Conservation (phyloP, 2,888 invertebrate genomes). For the Diaphora mendica region DNA sequence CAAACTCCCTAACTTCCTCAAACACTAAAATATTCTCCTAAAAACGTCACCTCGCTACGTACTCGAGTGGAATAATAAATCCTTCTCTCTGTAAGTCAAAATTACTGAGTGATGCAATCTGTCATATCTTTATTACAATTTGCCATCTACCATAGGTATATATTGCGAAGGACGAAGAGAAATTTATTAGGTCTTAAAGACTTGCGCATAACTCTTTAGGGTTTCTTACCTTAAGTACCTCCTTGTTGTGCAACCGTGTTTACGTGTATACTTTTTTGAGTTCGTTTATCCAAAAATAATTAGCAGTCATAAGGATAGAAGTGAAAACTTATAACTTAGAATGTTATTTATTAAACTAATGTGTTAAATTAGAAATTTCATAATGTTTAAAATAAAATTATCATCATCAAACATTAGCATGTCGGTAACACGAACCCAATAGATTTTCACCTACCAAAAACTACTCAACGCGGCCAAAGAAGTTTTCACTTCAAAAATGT, state of each 20-base stretch:
- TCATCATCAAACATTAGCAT: too few species aligned
- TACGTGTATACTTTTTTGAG: background rate
- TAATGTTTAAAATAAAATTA: too few species aligned
- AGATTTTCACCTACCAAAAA: too few species aligned
- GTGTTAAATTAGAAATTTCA: too few species aligned
- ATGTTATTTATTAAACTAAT: too few species aligned
- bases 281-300: background rate
- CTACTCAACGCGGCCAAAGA: too few species aligned
- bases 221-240: background rate
- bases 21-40: constrained; percentile 85
- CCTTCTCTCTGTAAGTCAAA: constrained; percentile 55
- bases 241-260: background rate
- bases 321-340: too few species aligned
- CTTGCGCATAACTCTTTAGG: background rate
- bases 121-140: constrained; percentile 39
- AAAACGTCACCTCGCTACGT: constrained; percentile 80
- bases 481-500: too few species aligned
- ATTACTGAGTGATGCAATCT: constrained; percentile 53
- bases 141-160: constrained; percentile 3
- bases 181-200: constrained; percentile 1
- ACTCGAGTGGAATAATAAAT: constrained; percentile 77
- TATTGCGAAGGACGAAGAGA: background rate
- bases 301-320: too few species aligned
- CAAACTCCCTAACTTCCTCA: constrained; percentile 81
- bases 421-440: too few species aligned